These are phyloP conservation scores for Rhopilema esculentum DNA, from an alignment of 30 jellyfish, hydroid and myxozoan species.

Conservation along the genomic window DNA sequence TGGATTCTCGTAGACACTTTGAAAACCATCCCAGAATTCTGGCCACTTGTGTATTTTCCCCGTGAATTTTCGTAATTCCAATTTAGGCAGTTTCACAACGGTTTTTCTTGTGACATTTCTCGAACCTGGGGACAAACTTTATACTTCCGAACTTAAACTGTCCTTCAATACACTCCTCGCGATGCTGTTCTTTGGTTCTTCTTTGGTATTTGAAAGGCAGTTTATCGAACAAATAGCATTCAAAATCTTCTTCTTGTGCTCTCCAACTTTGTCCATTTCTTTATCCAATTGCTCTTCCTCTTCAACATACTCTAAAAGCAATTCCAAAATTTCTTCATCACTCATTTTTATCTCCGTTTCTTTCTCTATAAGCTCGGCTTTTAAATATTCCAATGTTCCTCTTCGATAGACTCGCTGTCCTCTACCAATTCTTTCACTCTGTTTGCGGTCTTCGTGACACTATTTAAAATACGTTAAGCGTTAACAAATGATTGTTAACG, in stretches of 20 bases:
- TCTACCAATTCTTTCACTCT: constrained; percentile 37
- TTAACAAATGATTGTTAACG: neutral
- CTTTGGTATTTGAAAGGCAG: neutral
- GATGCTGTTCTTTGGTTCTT: constrained; percentile 1
- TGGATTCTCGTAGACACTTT: constrained; percentile 48
- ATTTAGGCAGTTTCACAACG: constrained; percentile 34
- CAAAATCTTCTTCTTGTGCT: neutral
- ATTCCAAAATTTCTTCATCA: constrained; percentile 15
- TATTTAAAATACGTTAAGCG: neutral
- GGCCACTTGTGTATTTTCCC: constrained; percentile 51
- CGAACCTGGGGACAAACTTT: neutral
- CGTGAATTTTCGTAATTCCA: constrained; percentile 21
- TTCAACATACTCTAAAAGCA: constrained; percentile 2
- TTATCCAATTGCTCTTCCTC: constrained; percentile 6
- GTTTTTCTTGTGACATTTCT: constrained; percentile 13
- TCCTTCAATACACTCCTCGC: constrained; percentile 2
- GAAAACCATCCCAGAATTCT: constrained; percentile 55
- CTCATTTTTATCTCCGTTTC: constrained; percentile 7
- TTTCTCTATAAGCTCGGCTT: constrained; percentile 21
- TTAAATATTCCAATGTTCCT: neutral
- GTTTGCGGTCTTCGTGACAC: constrained; percentile 24
- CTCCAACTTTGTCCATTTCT: constrained; percentile 16
- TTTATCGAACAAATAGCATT: constrained; percentile 2
- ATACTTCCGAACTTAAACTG: neutral
- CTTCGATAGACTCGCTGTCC: constrained; percentile 6